Conservation (phyloP, 2,888 invertebrate genomes). For the Taphrorychus bicolor region DNA sequence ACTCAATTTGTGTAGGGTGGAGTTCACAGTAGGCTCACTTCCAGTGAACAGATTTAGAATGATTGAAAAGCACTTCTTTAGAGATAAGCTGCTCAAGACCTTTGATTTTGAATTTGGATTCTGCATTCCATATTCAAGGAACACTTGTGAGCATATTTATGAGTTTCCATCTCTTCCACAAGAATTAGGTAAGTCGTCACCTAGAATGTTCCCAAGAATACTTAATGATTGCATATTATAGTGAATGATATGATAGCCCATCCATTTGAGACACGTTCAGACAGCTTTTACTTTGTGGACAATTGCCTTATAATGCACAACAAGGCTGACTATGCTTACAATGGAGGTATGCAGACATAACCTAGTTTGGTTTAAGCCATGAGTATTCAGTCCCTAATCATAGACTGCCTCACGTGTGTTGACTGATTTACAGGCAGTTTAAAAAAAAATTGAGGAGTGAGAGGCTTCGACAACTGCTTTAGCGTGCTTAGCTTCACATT, state of each 20-base stretch:
- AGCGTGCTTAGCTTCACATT: no score
- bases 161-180: conserved; percentile 92
- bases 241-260: conserved; percentile 96
- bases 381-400: background rate
- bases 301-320: conserved; percentile 98
- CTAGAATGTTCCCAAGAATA: background rate
- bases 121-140: conserved; percentile 96
- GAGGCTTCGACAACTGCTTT: no score
- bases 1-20: conserved; percentile 70
- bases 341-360: conserved; percentile 68
- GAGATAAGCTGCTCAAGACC: conserved; percentile 91
- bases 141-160: conserved; percentile 99
- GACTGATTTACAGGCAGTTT: background rate
- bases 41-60: conserved; percentile 96
- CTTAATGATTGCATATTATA: conserved; percentile 63
- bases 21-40: conserved; percentile 92
- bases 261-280: conserved; percentile 97
- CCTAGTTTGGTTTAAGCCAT: conserved; percentile 9
- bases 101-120: conserved; percentile 99
- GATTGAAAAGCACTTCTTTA: conserved; percentile 97
- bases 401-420: background rate
- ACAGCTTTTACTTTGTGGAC: conserved; percentile 99
- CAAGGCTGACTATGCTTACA: conserved; percentile 98
- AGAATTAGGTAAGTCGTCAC: conserved; percentile 76
- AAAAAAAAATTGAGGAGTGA: no score